These are phyloP conservation scores for Maniola jurtina DNA, from an alignment of 1,140 invertebrate species.

Conservation along the genomic window DNA sequence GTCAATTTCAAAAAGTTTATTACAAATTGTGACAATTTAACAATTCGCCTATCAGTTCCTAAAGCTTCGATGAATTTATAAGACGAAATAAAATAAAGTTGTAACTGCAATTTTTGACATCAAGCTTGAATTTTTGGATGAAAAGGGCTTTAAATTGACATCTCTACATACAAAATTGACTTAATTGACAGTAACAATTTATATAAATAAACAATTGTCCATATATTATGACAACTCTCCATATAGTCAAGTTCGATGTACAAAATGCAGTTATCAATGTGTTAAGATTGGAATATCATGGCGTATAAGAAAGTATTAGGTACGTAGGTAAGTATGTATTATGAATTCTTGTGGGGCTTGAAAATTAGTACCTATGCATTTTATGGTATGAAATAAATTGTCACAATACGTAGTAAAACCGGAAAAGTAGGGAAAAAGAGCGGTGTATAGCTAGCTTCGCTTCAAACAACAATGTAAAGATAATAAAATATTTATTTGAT, in stretches of 20 bases:
- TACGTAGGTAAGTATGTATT: too few species aligned
- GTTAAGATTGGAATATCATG: too few species aligned
- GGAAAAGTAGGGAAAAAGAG: slow-evolving; percentile 23
- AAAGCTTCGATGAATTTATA: slow-evolving; percentile 7
- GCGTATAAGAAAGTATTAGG: too few species aligned
- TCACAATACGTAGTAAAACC: slow-evolving; percentile 24
- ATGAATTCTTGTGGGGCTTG: background rate
- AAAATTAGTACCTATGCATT: background rate
- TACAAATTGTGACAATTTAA: slow-evolving; percentile 46
- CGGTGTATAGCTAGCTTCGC: slow-evolving; percentile 42
- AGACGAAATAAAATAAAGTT: background rate
- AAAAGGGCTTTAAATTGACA: too few species aligned
- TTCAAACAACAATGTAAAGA: slow-evolving; percentile 48
- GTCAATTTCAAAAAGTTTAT: slow-evolving; percentile 26
- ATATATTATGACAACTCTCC: too few species aligned
- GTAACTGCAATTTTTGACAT: background rate
- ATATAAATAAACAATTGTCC: too few species aligned
- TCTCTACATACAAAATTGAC: too few species aligned
- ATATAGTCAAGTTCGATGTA: too few species aligned
- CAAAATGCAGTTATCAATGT: too few species aligned
- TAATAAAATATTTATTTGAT: slow-evolving; percentile 47
- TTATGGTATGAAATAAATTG: slow-evolving; percentile 3
- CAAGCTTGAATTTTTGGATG: too few species aligned
- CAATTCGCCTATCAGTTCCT: slow-evolving; percentile 6
- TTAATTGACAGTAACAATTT: too few species aligned